phyloP scores from a whole-genome alignment of 2,888 invertebrate species.

The Diplolepis rosae region DNA sequence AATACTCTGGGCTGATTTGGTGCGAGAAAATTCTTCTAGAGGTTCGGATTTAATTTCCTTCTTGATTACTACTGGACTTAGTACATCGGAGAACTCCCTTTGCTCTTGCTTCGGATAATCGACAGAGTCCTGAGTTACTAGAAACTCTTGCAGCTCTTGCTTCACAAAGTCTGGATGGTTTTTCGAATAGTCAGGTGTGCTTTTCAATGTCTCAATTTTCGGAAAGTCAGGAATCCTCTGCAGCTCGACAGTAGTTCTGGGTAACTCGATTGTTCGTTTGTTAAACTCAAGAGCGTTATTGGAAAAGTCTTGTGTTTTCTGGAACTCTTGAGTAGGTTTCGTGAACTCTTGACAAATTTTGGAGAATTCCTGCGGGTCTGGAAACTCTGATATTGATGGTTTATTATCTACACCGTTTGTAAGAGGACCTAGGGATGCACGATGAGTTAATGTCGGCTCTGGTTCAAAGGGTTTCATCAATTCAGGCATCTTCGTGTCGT shows the following conservation, averaged over 20 bases:
- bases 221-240: slow-evolving; percentile 16
- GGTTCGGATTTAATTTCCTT: slow-evolving; percentile 41
- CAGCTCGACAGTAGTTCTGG: background rate
- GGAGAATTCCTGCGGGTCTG: slow-evolving; percentile 13
- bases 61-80: slow-evolving; percentile 37
- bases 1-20: slow-evolving; percentile 67
- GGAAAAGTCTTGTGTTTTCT: slow-evolving; percentile 1
- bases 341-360: background rate
- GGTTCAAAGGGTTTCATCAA: slow-evolving; percentile 60
- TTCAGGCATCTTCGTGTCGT: slow-evolving; percentile 60
- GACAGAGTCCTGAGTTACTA: slow-evolving; percentile 16
- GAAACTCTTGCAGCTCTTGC: slow-evolving; percentile 48
- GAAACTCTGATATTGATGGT: background rate
- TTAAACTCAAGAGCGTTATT: slow-evolving; percentile 1
- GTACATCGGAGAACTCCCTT: background rate
- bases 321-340: background rate
- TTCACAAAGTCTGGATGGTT: slow-evolving; percentile 34
- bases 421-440: background rate
- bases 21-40: slow-evolving; percentile 60
- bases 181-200: background rate
- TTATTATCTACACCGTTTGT: slow-evolving; percentile 11
- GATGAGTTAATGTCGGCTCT: background rate
- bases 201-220: background rate
- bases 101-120: slow-evolving; percentile 4
- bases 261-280: background rate